Base-by-base conservation (phyloP, 2,797 vertebrate genomes). In the Gambusia yucatana region DNA sequence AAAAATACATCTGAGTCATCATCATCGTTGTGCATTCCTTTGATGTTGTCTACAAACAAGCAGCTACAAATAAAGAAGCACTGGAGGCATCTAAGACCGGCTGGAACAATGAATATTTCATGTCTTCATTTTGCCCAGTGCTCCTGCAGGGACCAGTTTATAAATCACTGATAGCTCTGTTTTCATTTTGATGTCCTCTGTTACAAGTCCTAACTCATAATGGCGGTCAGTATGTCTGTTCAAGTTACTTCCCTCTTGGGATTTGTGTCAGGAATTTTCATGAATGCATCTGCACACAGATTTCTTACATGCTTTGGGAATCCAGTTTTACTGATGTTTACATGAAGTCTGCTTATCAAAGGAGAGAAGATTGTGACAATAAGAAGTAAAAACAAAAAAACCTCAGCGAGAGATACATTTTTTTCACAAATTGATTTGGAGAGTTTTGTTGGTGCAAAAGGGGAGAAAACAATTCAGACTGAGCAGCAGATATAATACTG, bases 91-190 rank as follows among this genome's bases (percentile, higher is more conserved):
- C 67, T 47, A 77, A 81, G 78, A 41, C 30, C 25, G 20, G 65
- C 20, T 72, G 71, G 72, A 83, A 75, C 74, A 79, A 91, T 87
- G 52, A 84, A 88, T 85, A 82, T 90, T 93, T 91, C 76, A 91
- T 90, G 77, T 75, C 73, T 65, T 89, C 79, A 84, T 92, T 93
- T 89, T 69, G 73, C 77, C 79, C 76, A 61, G 14, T 84, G 28
- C 25, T 83, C 91, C 82, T 52, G 30, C 63, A 76, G 76, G 82
- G 81, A 87, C 86, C 87, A 85, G 78, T 86, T 88, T 82, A 86
- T 82, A 79, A 86, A 92, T 88, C 71, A 59, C 73, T 86, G 72
- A 90, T 78, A 36, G 72, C 72, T 57, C 69, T 73, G 43, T 78
- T 77, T 89, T 75, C 78, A 48, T 77, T 82, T 84, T 77, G 79